Base-by-base conservation (phyloP, 2,888 invertebrate genomes). In the Coecobrya sp. region DNA sequence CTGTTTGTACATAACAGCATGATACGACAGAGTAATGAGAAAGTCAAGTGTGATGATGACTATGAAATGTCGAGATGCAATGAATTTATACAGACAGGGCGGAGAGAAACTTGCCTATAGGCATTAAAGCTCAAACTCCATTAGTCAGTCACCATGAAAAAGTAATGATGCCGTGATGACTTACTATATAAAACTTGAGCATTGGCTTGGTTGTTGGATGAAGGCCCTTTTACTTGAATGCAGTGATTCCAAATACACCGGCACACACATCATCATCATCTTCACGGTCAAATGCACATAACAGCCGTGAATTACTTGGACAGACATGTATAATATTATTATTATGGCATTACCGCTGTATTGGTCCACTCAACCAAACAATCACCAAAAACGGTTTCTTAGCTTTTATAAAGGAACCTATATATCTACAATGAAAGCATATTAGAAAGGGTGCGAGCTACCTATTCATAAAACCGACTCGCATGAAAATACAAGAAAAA, bases 81-180 rank as follows among this genome's bases (percentile, higher is more conserved):
- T 82, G 36, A 82, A 62, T 84, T 62, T 36, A 82, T 59, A 59
- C 42, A 79, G 0, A 36, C 36, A 36, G 49, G 22, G 8, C 42
- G 16, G 81, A 55, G 81, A 59, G 55, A 36, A 36, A 59, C 19
- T 42, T 84, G 84, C 84, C 84, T 84, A 45, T 45, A 84, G 84
- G 84, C 84, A 65, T 42, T 16, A 19, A 55, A 65, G 36, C 84
- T 84, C 84, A 62, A 84, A 84, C 84, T 84, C 84, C 84, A 84
- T 84, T 84, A 89, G 81, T 89, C 81, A 89, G 59, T 68, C 81
- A 86, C 86, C 91, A 86, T 91, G 86, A 86, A 86, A 86, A 86
- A 91, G 86, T 91, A 85, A 86, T 91, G 91, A 91, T 91, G 79
- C 55, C 68, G 86, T 86, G 86, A 86, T 70, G 86, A 49, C 52